Evolutionary conservation across 2,888 invertebrate species (phyloP), one percentile per base, ranked within the genome.

Genomic region (Augiades crinisus): DNA sequence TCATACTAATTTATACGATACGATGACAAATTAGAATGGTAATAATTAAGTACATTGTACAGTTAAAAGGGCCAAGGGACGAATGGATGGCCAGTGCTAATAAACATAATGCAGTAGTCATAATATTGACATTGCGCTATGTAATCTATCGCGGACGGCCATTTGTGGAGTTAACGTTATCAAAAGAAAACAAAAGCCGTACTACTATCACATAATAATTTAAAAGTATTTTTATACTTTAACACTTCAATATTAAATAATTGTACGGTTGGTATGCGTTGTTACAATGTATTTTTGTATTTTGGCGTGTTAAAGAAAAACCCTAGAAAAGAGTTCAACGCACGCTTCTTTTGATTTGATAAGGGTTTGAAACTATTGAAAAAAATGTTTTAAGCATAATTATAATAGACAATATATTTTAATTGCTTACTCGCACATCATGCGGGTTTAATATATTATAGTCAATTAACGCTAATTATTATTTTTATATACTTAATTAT

Each of bases 311-410:
- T 38, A 5, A 38, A 21, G 37, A 19, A 19, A 61, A 67, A 63
- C 59, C 63, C 58, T 64, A 62, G 57, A 79, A 84, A 86, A 86
- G 86, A 86, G 79, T 76, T 86, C 82, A 86, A 86, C 86, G 86
- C 82, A 81, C 72, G 67, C 49, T 55, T 56, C 51, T 40, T 54
- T 54, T 41, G 4, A 13, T 12, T 37, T 31, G 19, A 27, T 5
- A 13, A 30, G 12, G 1, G 10, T 6, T 22, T 5, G 2, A 8
- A 8, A 24, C n/a, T 5, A 27, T 27, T n/a, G n/a, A 27, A 4
- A n/a, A 4, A 2, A 27, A 10, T 3, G 10, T 10, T 8, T 27
- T 27, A 10, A 10, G 27, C 10, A 10, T 10, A 1, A 27, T 27
- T n/a, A 8, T 10, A 10, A 2, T 27, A 4, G 1, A 10, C n/a